Conservation (phyloP, 2,113 vertebrate genomes). For the Phasianus colchicus region DNA sequence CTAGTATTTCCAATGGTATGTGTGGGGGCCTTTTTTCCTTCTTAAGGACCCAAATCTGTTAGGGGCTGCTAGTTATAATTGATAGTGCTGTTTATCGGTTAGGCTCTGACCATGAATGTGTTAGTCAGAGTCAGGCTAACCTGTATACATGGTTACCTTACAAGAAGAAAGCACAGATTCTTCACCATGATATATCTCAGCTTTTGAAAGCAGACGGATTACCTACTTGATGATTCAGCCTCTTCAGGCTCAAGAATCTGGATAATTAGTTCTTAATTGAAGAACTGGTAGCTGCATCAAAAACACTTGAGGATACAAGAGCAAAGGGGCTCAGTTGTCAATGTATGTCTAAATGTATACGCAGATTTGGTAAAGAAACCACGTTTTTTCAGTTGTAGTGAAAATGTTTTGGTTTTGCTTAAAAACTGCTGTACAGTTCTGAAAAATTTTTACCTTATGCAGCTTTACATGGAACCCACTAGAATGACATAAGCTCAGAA, state of each 20-base stretch:
- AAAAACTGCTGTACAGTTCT: neutral
- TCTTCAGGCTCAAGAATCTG: neutral
- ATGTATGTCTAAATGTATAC: neutral
- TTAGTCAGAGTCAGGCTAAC: neutral
- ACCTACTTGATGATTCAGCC: neutral
- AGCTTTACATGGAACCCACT: neutral
- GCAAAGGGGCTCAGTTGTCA: neutral
- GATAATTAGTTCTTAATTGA: neutral
- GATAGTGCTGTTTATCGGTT: neutral
- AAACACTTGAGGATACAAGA: neutral
- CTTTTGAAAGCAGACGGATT: neutral
- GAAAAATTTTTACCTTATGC: neutral
- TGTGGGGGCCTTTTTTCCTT: slow-evolving; percentile 66
- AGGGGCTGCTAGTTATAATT: slow-evolving; percentile 9
- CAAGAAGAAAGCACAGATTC: neutral
- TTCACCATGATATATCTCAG: neutral
- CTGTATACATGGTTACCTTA: neutral
- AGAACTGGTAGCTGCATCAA: neutral
- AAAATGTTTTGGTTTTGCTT: neutral
- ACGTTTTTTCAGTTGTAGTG: neutral
- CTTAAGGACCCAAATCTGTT: slow-evolving; percentile 35
- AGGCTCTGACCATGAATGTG: neutral
- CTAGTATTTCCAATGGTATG: slow-evolving; percentile 76
- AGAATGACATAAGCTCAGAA: neutral
- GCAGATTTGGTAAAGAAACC: neutral